These are phyloP conservation scores for Smutsia gigantea DNA, from an alignment of 2,797 vertebrate species.

Conservation along the genomic window DNA sequence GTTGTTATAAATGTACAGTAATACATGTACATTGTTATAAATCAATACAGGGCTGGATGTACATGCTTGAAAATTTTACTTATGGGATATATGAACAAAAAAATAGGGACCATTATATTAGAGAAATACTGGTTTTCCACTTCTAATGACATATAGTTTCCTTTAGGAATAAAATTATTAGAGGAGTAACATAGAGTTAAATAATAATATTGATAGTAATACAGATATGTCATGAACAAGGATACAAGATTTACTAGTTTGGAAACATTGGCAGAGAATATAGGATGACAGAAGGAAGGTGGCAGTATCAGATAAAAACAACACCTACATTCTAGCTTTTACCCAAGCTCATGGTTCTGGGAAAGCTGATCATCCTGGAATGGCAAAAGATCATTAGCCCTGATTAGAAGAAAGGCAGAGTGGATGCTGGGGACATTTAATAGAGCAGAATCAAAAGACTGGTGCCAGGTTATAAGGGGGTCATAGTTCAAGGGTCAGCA, in stretches of 20 bases:
- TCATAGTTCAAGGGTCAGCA: not conserved
- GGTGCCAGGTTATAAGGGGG: not conserved
- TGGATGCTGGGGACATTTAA: not conserved
- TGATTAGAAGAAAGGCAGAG: not conserved
- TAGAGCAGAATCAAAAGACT: slow-evolving; percentile 27
- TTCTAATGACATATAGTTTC: slow-evolving; percentile 17
- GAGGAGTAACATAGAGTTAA: not conserved
- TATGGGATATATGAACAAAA: not conserved
- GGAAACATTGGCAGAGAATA: not conserved
- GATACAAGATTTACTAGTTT: not conserved
- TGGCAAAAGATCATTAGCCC: not conserved
- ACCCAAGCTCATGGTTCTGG: accelerated
- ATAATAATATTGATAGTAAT: not conserved
- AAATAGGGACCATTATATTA: not conserved
- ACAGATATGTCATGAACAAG: not conserved
- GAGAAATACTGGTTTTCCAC: not conserved
- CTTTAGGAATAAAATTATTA: slow-evolving; percentile 22
- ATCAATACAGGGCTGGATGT: not conserved
- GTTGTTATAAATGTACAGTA: not conserved
- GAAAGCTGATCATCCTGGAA: not conserved
- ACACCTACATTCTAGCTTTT: not conserved
- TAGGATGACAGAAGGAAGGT: not conserved
- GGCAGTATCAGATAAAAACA: not conserved
- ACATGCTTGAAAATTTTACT: slow-evolving; percentile 18
- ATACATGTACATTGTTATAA: not conserved